These are phyloP conservation scores for Hippopotamus amphibius DNA, from an alignment of 2,113 vertebrate genomes.

Conservation along the genomic window DNA sequence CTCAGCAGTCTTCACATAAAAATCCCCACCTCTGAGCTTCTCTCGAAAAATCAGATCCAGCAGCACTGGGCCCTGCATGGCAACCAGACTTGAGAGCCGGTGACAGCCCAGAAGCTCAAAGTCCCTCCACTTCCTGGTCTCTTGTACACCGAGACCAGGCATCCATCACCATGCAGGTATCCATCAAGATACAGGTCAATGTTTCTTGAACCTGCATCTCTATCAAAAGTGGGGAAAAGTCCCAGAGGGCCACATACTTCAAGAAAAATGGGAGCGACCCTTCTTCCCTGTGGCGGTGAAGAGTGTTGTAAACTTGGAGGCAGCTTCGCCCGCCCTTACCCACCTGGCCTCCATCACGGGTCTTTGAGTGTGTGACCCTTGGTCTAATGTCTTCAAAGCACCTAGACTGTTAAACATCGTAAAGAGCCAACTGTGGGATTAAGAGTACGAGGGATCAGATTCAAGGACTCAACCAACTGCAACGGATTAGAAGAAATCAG, in stretches of 20 bases:
- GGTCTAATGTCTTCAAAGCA: background rate
- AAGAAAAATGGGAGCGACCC: background rate
- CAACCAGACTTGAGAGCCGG: background rate
- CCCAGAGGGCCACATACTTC: background rate
- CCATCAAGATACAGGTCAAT: background rate
- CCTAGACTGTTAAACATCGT: background rate
- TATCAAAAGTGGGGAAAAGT: background rate
- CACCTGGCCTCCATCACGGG: background rate
- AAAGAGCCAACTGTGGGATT: background rate
- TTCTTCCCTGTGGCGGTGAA: background rate
- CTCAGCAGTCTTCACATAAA: slow-evolving; percentile 35
- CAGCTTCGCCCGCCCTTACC: background rate
- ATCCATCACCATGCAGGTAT: background rate
- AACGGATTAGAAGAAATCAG: background rate
- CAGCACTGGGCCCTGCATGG: fast-evolving
- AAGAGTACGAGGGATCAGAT: background rate
- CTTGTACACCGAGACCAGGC: background rate
- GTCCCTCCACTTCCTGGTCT: background rate
- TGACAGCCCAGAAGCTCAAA: background rate
- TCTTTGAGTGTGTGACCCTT: background rate
- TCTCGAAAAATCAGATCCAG: background rate
- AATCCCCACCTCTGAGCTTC: background rate
- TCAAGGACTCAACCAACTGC: background rate
- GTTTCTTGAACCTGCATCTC: background rate
- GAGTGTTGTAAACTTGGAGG: background rate